These are phyloP conservation scores for Cyanocitta stelleri DNA, from an alignment of 2,113 vertebrate genomes.

Conservation along the genomic window DNA sequence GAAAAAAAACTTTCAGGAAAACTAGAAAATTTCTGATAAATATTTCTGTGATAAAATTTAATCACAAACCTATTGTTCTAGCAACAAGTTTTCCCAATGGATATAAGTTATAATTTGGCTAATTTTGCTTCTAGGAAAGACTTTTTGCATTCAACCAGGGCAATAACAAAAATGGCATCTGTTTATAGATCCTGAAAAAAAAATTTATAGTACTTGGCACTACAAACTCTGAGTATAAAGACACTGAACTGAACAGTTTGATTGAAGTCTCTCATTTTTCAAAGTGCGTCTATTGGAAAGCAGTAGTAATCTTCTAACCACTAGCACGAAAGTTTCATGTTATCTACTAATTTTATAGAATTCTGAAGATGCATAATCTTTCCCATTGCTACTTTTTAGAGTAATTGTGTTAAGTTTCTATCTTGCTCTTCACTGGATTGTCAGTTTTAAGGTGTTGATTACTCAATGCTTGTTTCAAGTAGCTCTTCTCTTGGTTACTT, in stretches of 20 bases:
- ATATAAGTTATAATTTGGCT: not conserved
- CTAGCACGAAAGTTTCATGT: not conserved
- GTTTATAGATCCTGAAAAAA: not conserved
- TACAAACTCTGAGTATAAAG: not conserved
- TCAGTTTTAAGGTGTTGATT: not conserved
- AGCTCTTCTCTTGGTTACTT: not conserved
- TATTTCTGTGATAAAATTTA: not conserved
- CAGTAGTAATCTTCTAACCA: not conserved
- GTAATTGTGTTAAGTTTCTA: not conserved
- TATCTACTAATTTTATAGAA: not conserved
- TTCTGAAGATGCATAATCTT: not conserved
- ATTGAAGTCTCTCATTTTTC: not conserved
- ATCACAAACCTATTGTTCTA: not conserved
- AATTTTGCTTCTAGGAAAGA: not conserved
- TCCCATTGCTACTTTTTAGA: not conserved
- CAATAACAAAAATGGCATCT: not conserved
- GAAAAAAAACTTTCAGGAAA: not conserved
- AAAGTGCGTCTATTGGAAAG: not conserved
- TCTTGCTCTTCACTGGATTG: not conserved
- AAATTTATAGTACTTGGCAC: not conserved
- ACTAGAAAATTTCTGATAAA: not conserved
- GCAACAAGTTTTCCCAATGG: not conserved
- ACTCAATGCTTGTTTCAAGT: not conserved
- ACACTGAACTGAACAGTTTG: not conserved
- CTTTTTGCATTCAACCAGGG: not conserved